Evolutionary conservation across 1,140 invertebrate genomes (phyloP).

Genomic region (Bombus ignitus): DNA sequence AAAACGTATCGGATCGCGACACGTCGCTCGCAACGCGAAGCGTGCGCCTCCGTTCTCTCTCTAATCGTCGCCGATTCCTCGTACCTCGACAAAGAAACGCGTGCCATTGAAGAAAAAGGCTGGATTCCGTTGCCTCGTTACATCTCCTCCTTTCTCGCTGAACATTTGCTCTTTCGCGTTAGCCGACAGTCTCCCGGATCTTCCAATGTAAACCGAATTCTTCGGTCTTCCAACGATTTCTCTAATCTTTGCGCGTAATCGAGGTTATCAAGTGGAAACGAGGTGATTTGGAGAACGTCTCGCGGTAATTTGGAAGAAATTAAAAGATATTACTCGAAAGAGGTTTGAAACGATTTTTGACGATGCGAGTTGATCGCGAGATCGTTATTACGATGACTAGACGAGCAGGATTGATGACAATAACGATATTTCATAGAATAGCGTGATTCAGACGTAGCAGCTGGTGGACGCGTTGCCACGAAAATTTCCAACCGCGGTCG

Average conservation of each 20-base stretch:
- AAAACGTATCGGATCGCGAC: conserved; percentile 45
- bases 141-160: background rate
- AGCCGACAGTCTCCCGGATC: background rate
- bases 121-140: conserved; percentile 26
- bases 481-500: conserved; percentile 5
- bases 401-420: background rate
- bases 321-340: background rate
- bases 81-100: conserved; percentile 35
- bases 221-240: background rate
- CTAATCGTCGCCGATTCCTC: conserved; percentile 44
- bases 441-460: background rate
- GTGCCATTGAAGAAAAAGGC: conserved; percentile 37
- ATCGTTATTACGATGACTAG: background rate
- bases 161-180: too few relatives aligned
- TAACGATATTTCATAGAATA: too few relatives aligned
- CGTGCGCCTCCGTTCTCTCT: conserved; percentile 20
- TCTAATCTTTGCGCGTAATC: background rate
- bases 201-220: background rate
- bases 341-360: background rate
- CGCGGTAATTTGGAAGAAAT: background rate
- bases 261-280: background rate
- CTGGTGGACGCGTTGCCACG: conserved; percentile 4
- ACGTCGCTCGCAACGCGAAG: conserved; percentile 47
- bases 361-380: background rate
- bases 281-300: background rate